Conservation (phyloP, 1,140 invertebrate genomes). For the Centruroides sculpturatus region DNA sequence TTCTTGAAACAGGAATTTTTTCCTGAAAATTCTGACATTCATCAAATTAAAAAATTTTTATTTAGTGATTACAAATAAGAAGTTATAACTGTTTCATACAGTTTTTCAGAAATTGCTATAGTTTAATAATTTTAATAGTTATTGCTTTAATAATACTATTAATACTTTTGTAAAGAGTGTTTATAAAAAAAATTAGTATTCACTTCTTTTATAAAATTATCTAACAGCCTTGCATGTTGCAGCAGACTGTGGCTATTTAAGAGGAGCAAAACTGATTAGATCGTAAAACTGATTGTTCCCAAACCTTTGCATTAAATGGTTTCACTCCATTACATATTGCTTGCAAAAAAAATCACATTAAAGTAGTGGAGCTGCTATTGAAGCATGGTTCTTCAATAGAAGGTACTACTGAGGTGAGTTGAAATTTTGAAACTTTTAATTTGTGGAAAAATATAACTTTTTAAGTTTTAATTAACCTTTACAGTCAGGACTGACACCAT, state of each 20-base stretch:
- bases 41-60: too few species aligned
- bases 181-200: too few species aligned
- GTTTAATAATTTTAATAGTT: too few species aligned
- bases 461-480: constrained; percentile 18
- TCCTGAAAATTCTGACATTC: too few species aligned
- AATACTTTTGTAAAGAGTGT: too few species aligned
- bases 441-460: not conserved
- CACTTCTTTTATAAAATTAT: constrained; percentile 51
- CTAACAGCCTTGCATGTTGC: constrained; percentile 96
- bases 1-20: too few species aligned
- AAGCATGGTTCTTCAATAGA: constrained; percentile 84
- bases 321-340: constrained; percentile 94
- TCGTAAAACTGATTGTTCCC: constrained; percentile 76
- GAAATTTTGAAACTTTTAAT: not conserved
- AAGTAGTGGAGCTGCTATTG: constrained; percentile 80
- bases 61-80: too few species aligned
- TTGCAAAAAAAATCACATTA: constrained; percentile 94
- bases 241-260: constrained; percentile 79
- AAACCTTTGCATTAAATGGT: constrained; percentile 91
- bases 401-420: constrained; percentile 59
- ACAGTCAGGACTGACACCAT: constrained; percentile 79
- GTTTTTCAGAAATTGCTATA: too few species aligned
- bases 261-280: constrained; percentile 91
- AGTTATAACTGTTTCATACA: too few species aligned
- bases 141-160: too few species aligned